Evolutionary conservation across 1,140 invertebrate species (phyloP).

Genomic region (Myzus persicae): DNA sequence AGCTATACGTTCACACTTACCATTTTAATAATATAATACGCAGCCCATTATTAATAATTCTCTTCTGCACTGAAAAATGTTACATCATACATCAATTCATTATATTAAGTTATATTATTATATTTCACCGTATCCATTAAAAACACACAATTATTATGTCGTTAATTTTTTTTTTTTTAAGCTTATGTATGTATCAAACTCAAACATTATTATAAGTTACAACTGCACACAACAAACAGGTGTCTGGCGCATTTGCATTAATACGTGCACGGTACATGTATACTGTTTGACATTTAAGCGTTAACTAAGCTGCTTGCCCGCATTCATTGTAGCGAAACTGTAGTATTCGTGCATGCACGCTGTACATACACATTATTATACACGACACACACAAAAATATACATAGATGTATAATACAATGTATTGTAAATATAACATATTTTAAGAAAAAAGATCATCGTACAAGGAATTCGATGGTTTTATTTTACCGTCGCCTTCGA

Average conservation of each 20-base stretch:
- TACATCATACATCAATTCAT: background rate
- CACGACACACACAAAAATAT: too few relatives aligned
- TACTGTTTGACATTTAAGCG: background rate
- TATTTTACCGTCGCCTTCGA: background rate
- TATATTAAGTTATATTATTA: background rate
- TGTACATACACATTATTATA: background rate
- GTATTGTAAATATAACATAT: background rate
- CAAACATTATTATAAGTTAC: background rate
- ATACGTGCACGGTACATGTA: background rate
- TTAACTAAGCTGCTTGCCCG: background rate
- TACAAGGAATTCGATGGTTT: background rate
- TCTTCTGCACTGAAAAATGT: background rate
- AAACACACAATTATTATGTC: background rate
- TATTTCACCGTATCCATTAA: background rate
- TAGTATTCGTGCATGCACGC: background rate
- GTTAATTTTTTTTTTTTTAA: background rate
- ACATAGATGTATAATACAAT: too few relatives aligned
- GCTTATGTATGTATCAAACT: background rate
- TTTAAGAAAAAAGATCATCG: background rate
- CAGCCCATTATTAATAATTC: background rate
- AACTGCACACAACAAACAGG: background rate
- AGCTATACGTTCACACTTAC: background rate
- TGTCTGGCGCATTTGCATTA: slow-evolving; percentile 4
- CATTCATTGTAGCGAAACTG: background rate
- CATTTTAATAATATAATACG: background rate